A percentile compares a stretch with the other conserved stretches of the same genome.
phyloP scores from a whole-genome alignment of 2,888 invertebrate genomes.

The Dascillus cervinus region DNA sequence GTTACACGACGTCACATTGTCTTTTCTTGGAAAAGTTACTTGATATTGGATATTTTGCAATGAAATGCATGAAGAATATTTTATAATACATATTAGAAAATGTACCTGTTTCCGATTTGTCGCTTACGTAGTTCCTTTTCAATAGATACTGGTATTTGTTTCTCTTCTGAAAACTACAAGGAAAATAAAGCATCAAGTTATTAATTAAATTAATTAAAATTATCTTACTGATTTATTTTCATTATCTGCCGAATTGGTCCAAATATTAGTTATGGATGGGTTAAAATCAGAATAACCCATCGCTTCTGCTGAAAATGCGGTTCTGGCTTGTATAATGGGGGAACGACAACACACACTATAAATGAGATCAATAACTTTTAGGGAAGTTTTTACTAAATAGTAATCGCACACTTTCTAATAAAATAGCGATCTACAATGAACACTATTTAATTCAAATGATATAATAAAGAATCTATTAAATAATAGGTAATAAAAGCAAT shows the following conservation, averaged over 20 bases:
- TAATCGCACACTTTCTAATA: too few relatives aligned
- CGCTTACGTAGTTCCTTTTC: constrained; percentile 58
- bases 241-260: constrained; percentile 59
- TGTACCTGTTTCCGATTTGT: constrained; percentile 52
- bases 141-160: constrained; percentile 54
- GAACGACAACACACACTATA: constrained; percentile 73
- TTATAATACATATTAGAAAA: too few relatives aligned
- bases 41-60: too few relatives aligned
- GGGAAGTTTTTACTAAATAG: too few relatives aligned
- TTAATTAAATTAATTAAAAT: constrained; percentile 21
- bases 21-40: too few relatives aligned
- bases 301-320: constrained; percentile 57
- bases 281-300: constrained; percentile 28
- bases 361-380: constrained; percentile 7
- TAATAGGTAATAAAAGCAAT: too few relatives aligned
- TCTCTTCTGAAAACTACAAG: constrained; percentile 10
- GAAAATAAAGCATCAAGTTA: constrained; percentile 7
- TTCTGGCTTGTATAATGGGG: constrained; percentile 70
- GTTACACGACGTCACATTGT: too few relatives aligned
- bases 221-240: constrained; percentile 38
- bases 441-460: too few relatives aligned
- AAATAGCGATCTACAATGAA: too few relatives aligned
- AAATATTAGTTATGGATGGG: constrained; percentile 51
- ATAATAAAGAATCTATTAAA: too few relatives aligned
- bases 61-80: too few relatives aligned